phyloP scores from a whole-genome alignment of 2,113 vertebrate species.

The Myodes glareolus region DNA sequence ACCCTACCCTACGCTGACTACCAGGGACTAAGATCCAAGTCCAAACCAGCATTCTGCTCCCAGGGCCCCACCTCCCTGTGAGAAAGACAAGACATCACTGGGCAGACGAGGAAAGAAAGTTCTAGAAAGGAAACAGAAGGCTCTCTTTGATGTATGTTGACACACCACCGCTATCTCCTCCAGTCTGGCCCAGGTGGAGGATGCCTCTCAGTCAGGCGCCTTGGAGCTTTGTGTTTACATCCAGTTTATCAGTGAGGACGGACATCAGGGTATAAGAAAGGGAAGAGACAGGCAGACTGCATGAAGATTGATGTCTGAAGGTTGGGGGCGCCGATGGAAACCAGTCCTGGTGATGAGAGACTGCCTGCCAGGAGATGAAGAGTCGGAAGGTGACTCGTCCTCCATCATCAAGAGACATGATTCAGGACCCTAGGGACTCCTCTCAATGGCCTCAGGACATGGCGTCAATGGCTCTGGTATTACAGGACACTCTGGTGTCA shows the following conservation, averaged over 20 bases:
- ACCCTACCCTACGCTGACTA: background rate
- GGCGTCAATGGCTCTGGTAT: conserved; percentile 64
- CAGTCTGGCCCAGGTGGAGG: background rate
- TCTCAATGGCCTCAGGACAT: conserved; percentile 59
- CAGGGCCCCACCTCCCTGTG: background rate
- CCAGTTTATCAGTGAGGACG: background rate
- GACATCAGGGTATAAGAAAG: background rate
- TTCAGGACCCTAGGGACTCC: conserved; percentile 59
- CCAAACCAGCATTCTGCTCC: background rate
- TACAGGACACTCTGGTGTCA: conserved; percentile 56
- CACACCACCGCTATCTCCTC: no score
- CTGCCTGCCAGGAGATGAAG: background rate
- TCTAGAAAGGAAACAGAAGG: background rate
- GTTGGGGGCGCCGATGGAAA: background rate
- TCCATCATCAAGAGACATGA: conserved; percentile 37
- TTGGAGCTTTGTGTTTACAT: background rate
- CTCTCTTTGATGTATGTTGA: background rate
- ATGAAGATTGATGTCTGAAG: background rate
- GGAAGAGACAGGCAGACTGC: background rate
- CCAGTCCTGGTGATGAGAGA: background rate
- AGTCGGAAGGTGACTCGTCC: conserved; percentile 51
- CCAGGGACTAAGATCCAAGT: background rate
- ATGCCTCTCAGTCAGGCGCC: background rate
- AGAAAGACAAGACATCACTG: background rate
- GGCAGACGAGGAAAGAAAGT: background rate